Base-by-base conservation (phyloP, 2,113 vertebrate genomes). In the Nibea albiflora region DNA sequence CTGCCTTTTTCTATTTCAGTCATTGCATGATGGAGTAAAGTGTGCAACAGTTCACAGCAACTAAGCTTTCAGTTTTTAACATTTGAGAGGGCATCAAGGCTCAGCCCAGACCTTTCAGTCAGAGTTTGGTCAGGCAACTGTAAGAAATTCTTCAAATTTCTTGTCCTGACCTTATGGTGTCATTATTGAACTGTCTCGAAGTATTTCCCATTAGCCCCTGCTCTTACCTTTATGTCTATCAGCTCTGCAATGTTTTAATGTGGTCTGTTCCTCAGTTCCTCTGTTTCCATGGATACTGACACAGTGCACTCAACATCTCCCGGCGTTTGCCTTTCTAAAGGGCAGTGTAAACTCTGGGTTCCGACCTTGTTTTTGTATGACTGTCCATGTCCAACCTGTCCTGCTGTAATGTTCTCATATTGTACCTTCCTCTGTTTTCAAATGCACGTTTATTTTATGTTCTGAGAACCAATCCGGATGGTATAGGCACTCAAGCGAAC, bases 271-370 rank as follows among this genome's bases (percentile, higher is more conserved):
- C 84, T 91, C 83, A 47, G 73, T 83, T 93, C 89, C 89, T 90
- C 88, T 88, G 95, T 95, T 95, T 88, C 95, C 94, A 95, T 95
- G 94, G 95, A 93, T 94, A 95, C 95, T 61, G 83, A 90, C 92
- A 94, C 83, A 89, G 91, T 92, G 90, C 53, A 82, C 91, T 94
- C 91, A 90, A 88, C 93, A 88, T 94, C 90, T 92, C 85, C 72
- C 76, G 54, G 91, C 90, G 92, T 94, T 94, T 95, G 90, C 89
- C 86, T 95, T 92, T 93, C 86, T 86, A 94, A 95, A 95, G 94
- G 94, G 91, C 92, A 94, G 77, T 24, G 69, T 92, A 85, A 91
- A 87, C 88, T 93, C 84, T 62, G 73, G 89, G 78, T 90, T 94
- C 91, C 83, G 89, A 87, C 73, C 84, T 67, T 22, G 4, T 73